Evolutionary conservation across 2,113 vertebrate species (phyloP).

Genomic region (Notothenia rossii): DNA sequence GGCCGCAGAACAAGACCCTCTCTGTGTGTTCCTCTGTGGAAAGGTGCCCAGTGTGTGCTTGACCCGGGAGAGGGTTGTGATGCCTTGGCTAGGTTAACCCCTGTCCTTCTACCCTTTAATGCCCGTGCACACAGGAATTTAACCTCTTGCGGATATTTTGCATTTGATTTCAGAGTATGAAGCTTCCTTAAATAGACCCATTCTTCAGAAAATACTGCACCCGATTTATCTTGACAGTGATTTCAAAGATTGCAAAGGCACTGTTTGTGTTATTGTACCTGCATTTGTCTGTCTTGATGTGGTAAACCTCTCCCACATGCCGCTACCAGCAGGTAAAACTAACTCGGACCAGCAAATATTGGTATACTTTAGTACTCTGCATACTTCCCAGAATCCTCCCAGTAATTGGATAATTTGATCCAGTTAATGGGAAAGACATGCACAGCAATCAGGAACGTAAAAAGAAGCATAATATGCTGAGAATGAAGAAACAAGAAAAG

Average conservation of each 20-base stretch:
- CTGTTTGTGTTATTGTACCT: not conserved
- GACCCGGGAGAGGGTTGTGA: constrained; percentile 55
- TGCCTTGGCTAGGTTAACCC: constrained; percentile 65
- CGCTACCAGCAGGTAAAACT: not conserved
- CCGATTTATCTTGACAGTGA: not conserved
- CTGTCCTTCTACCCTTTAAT: constrained; percentile 63
- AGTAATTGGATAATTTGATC: not conserved
- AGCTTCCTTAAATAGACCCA: constrained; percentile 2
- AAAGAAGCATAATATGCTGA: no score
- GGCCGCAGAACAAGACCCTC: constrained; percentile 74
- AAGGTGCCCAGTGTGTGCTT: constrained; percentile 66
- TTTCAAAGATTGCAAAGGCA: not conserved
- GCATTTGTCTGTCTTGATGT: constrained; percentile 1
- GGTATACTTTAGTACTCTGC: not conserved
- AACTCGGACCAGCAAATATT: not conserved
- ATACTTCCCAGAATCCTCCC: not conserved
- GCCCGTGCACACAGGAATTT: constrained; percentile 54
- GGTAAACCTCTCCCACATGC: not conserved
- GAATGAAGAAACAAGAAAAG: no score
- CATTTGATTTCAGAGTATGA: constrained; percentile 22
- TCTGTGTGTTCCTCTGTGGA: constrained; percentile 69
- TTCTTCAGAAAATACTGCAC: not conserved
- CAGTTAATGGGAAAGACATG: no score
- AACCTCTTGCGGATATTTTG: constrained; percentile 31
- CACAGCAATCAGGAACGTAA: no score